Percentiles rank a stretch among this genome's conserved stretches.
These are phyloP conservation scores for Pseudoatta argentina DNA, from an alignment of 1,140 invertebrate genomes.

Conservation along the genomic window DNA sequence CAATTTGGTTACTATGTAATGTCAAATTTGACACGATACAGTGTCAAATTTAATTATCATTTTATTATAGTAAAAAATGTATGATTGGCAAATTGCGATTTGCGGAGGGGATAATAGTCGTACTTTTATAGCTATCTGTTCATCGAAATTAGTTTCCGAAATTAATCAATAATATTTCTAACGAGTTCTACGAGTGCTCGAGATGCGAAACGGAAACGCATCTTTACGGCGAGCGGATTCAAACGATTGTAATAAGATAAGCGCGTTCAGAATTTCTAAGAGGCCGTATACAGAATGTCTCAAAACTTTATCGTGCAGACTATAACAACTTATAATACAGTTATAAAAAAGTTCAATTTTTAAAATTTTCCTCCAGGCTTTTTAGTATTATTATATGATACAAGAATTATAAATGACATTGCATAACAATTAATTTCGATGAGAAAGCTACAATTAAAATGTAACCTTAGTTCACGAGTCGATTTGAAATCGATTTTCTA, in stretches of 20 bases:
- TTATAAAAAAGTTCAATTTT: not conserved
- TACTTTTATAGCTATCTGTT: slow-evolving; percentile 7
- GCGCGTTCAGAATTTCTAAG: not conserved
- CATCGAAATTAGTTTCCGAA: slow-evolving; percentile 5
- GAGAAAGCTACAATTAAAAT: not conserved
- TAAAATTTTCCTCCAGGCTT: not conserved
- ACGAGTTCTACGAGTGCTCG: slow-evolving; percentile 13
- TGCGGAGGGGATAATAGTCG: not conserved
- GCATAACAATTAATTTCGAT: not conserved
- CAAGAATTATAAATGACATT: not conserved
- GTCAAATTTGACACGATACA: too few species aligned
- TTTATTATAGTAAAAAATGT: too few species aligned
- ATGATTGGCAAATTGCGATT: not conserved
- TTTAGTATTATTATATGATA: not conserved
- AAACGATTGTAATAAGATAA: not conserved
- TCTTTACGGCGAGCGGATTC: not conserved
- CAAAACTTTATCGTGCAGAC: not conserved
- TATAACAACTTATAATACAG: not conserved
- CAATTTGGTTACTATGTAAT: too few species aligned
- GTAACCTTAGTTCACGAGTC: too few species aligned
- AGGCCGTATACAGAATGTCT: not conserved
- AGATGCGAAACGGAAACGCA: not conserved
- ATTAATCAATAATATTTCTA: slow-evolving; percentile 20
- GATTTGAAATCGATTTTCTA: too few species aligned
- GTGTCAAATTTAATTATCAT: too few species aligned